A percentile compares a stretch with the other conserved stretches of the same genome.
Evolutionary conservation across 2,113 vertebrate species (phyloP).

Genomic region (Limanda limanda): DNA sequence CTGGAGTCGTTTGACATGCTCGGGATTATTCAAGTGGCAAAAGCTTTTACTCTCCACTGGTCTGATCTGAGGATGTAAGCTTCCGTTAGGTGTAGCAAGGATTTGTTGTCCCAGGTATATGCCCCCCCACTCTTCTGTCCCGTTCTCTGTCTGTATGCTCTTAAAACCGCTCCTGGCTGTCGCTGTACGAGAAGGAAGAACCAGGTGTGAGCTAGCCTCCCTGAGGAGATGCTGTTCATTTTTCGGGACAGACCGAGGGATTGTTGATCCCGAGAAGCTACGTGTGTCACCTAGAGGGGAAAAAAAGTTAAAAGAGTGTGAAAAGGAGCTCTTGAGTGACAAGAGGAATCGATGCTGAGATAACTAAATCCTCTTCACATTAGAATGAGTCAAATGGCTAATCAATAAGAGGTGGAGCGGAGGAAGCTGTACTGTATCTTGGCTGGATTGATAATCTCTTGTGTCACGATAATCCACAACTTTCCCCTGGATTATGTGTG

Average conservation of each 20-base stretch:
- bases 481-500: conserved; percentile 14
- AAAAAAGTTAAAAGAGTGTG: conserved; percentile 24
- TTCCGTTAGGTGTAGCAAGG: conserved; percentile 44
- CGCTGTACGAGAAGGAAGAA: conserved; percentile 14
- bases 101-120: conserved; percentile 71
- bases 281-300: neutral
- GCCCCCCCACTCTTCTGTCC: conserved; percentile 5
- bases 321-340: conserved; percentile 48
- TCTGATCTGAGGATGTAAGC: conserved; percentile 59
- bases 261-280: neutral
- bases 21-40: conserved; percentile 76
- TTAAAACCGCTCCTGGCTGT: conserved; percentile 34
- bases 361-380: conserved; percentile 42
- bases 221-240: conserved; percentile 24
- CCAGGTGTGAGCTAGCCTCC: conserved; percentile 37
- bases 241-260: neutral
- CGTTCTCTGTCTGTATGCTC: conserved; percentile 7
- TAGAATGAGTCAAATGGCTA: conserved; percentile 36
- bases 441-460: conserved; percentile 29
- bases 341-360: conserved; percentile 54
- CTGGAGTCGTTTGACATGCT: conserved; percentile 72
- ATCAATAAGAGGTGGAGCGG: conserved; percentile 44
- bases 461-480: neutral
- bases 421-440: conserved; percentile 3
- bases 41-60: conserved; percentile 72